A percentile compares a stretch with the other conserved stretches of the same genome.
These are phyloP conservation scores for Callaeas wilsoni DNA, from an alignment of 2,113 vertebrate species.

Conservation along the genomic window DNA sequence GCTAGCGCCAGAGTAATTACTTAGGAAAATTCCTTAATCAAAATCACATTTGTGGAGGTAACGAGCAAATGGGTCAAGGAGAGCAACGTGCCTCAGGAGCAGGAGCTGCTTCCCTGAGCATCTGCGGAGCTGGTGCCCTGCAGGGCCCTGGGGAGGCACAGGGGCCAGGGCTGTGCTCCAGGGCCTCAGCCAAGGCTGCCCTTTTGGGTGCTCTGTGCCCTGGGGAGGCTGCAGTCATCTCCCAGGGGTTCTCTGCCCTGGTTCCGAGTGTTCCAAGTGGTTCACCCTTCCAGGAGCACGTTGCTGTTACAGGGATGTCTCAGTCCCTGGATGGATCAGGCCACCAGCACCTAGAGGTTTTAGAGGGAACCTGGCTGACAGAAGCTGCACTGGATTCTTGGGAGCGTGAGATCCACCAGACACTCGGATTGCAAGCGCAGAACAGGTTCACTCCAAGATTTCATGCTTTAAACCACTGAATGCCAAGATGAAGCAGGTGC, in stretches of 20 bases:
- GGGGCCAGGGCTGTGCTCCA: neutral
- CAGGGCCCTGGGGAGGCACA: no score
- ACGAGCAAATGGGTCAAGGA: constrained; percentile 62
- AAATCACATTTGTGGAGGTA: constrained; percentile 15
- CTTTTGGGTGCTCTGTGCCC: neutral
- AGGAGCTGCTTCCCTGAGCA: neutral
- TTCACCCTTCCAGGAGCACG: neutral
- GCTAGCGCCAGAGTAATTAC: constrained; percentile 30
- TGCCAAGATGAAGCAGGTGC: neutral
- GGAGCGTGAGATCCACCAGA: neutral
- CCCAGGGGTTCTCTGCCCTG: neutral
- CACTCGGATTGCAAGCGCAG: neutral
- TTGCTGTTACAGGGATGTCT: neutral
- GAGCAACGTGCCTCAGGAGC: neutral
- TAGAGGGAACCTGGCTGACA: neutral
- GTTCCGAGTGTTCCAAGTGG: neutral
- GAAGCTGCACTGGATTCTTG: neutral
- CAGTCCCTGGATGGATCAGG: neutral
- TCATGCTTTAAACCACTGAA: neutral
- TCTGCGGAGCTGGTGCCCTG: neutral
- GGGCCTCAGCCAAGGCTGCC: neutral
- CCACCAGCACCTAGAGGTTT: neutral
- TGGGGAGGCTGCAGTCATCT: neutral
- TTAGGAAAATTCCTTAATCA: constrained; percentile 60
- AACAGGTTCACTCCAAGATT: neutral